Conservation (phyloP, 1,140 invertebrate genomes). For the Achatina immaculata region DNA sequence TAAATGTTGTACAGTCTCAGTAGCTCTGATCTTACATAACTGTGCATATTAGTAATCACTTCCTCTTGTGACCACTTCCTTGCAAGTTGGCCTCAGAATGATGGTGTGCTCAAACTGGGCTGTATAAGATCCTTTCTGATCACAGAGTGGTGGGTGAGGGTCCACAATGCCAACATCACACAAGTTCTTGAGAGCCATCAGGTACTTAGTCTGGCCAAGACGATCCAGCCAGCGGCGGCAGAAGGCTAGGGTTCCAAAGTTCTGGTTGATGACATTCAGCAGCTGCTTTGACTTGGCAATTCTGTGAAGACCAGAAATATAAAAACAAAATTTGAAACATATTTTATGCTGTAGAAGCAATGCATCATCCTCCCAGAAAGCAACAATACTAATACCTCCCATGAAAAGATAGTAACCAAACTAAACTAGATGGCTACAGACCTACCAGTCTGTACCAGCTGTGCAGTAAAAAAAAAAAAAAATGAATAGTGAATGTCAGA, state of each 20-base stretch:
- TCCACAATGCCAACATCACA: slow-evolving; percentile 91
- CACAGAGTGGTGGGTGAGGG: slow-evolving; percentile 97
- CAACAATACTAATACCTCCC: too few relatives aligned
- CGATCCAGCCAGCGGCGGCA: slow-evolving; percentile 99
- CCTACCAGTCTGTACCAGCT: too few relatives aligned
- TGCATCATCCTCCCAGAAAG: too few relatives aligned
- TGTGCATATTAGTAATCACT: slow-evolving; percentile 94
- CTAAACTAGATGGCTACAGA: too few relatives aligned
- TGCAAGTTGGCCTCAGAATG: slow-evolving; percentile 96
- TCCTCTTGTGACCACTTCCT: slow-evolving; percentile 96
- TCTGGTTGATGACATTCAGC: slow-evolving; percentile 95
- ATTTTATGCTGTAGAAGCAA: background rate
- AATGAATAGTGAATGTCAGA: too few relatives aligned
- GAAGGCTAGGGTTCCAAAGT: slow-evolving; percentile 98
- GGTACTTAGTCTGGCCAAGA: slow-evolving; percentile 95
- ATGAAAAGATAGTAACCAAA: too few relatives aligned
- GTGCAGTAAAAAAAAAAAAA: too few relatives aligned
- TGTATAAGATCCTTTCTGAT: slow-evolving; percentile 97
- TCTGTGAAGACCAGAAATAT: slow-evolving; percentile 42
- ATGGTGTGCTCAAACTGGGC: slow-evolving; percentile 99
- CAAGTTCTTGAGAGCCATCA: slow-evolving; percentile 98
- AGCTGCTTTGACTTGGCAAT: slow-evolving; percentile 88
- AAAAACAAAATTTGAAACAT: background rate
- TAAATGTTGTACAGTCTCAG: too few relatives aligned
- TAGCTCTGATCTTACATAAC: too few relatives aligned